A percentile compares a stretch with the other conserved stretches of the same genome.
Evolutionary conservation across 1,140 invertebrate genomes (phyloP).

Genomic region (Conus betulinus): DNA sequence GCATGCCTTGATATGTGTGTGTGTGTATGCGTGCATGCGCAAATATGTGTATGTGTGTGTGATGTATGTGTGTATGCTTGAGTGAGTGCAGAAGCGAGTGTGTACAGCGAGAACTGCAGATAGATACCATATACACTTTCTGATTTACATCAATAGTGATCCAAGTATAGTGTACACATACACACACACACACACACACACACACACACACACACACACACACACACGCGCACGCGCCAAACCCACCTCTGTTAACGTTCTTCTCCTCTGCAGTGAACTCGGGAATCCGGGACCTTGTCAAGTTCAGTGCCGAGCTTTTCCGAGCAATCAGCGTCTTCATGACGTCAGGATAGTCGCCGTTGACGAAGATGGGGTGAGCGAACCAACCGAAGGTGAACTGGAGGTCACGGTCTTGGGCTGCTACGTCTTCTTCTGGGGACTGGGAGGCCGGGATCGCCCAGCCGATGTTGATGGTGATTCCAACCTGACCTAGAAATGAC

Average conservation of each 20-base stretch:
- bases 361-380: conserved; percentile 68
- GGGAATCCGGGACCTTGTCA: conserved; percentile 56
- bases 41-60: too few relatives aligned
- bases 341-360: conserved; percentile 73
- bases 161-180: too few relatives aligned
- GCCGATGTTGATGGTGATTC: conserved; percentile 59
- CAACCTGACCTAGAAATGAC: conserved; percentile 42
- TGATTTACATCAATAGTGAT: too few relatives aligned
- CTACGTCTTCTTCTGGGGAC: conserved; percentile 46
- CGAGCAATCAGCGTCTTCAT: conserved; percentile 60
- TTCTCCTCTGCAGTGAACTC: conserved; percentile 55
- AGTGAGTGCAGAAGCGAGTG: too few relatives aligned
- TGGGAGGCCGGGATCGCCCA: conserved; percentile 44
- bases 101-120: too few relatives aligned
- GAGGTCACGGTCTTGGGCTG: conserved; percentile 58
- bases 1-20: too few relatives aligned
- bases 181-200: too few relatives aligned
- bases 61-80: too few relatives aligned
- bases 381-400: conserved; percentile 73
- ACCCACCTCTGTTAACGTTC: conserved; percentile 49
- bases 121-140: too few relatives aligned
- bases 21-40: too few relatives aligned
- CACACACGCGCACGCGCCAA: background rate
- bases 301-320: conserved; percentile 57
- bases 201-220: too few relatives aligned